Conservation (phyloP, 2,797 vertebrate species). For the Acomys russatus region DNA sequence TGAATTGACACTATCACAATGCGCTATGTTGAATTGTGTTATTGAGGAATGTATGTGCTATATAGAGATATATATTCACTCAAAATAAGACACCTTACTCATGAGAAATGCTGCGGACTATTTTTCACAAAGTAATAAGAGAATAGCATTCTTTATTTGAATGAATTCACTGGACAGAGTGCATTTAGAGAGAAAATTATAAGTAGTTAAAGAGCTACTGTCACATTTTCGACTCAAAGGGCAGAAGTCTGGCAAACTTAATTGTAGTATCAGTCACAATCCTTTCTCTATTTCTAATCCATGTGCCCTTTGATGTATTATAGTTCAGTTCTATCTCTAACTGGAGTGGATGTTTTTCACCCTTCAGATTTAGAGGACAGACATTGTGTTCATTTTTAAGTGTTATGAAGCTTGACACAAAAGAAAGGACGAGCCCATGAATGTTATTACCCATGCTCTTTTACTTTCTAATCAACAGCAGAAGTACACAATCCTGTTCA, state of each 20-base stretch:
- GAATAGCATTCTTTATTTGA: not conserved
- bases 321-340: not conserved
- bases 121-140: not conserved
- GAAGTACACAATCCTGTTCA: not conserved
- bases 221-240: not conserved
- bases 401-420: not conserved
- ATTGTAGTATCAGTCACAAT: not conserved
- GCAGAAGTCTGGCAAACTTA: not conserved
- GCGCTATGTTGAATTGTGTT: not conserved
- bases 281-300: accelerated
- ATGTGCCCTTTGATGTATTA: not conserved
- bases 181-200: not conserved
- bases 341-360: not conserved
- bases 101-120: not conserved
- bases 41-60: not conserved
- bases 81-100: not conserved
- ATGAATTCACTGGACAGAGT: not conserved
- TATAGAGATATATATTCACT: not conserved
- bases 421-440: not conserved
- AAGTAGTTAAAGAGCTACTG: not conserved
- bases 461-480: not conserved
- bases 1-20: not conserved
- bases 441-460: not conserved
- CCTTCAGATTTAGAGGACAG: not conserved
- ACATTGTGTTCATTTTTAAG: not conserved